phyloP scores from a whole-genome alignment of 2,888 invertebrate species.

The Polydrusus cervinus region DNA sequence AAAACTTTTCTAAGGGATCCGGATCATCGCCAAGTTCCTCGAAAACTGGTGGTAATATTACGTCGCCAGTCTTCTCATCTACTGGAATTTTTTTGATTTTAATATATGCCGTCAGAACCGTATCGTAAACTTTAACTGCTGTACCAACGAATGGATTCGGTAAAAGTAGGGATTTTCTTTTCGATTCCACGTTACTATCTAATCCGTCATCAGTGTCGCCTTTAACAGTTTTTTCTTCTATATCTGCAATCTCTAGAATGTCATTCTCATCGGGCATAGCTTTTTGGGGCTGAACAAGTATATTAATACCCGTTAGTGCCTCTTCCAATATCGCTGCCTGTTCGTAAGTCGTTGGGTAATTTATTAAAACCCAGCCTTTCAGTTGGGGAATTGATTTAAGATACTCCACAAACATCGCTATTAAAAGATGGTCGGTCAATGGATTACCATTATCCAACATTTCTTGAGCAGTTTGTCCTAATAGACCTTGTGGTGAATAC shows the following conservation, averaged over 20 bases:
- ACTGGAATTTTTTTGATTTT: conserved; percentile 71
- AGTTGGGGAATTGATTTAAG: conserved; percentile 72
- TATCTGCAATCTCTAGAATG: conserved; percentile 60
- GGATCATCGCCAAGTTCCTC: conserved; percentile 69
- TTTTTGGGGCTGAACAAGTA: conserved; percentile 69
- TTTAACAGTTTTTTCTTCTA: conserved; percentile 50
- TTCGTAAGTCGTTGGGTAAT: conserved; percentile 76
- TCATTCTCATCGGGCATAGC: conserved; percentile 45
- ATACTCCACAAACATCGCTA: conserved; percentile 77
- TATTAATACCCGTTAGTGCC: conserved; percentile 72
- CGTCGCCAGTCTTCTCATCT: conserved; percentile 71
- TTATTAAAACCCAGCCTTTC: conserved; percentile 75
- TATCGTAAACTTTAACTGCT: conserved; percentile 69
- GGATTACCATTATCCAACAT: conserved; percentile 73
- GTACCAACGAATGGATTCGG: conserved; percentile 70
- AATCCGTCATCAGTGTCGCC: conserved; percentile 61
- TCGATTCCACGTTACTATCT: conserved; percentile 61
- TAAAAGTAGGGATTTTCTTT: conserved; percentile 73
- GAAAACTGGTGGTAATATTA: conserved; percentile 58
- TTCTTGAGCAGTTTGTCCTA: conserved; percentile 76
- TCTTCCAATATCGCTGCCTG: conserved; percentile 78
- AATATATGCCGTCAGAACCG: conserved; percentile 76
- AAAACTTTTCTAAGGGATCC: conserved; percentile 75
- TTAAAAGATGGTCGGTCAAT: conserved; percentile 73
- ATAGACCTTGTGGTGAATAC: conserved; percentile 72